Percentiles rank a stretch among this genome's conserved stretches.
Conservation (phyloP, 1,140 invertebrate species). For the Caenorhabditis remanei region DNA sequence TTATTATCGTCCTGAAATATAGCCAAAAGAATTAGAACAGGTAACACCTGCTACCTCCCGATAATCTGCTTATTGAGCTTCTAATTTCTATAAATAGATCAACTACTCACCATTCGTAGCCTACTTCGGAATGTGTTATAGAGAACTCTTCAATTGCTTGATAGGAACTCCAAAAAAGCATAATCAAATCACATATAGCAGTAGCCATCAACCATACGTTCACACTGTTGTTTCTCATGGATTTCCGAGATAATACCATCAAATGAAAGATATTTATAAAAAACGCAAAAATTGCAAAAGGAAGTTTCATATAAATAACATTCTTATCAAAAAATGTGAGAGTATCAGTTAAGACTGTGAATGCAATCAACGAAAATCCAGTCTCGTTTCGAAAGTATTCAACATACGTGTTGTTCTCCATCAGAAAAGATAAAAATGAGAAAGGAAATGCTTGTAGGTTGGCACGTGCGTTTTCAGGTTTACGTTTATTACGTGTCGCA, state of each 20-base stretch:
- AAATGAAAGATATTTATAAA: neutral
- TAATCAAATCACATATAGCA: neutral
- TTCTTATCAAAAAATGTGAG: neutral
- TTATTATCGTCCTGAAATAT: too few species aligned
- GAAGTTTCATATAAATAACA: neutral
- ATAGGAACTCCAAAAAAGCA: neutral
- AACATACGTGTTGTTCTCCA: neutral
- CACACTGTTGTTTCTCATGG: neutral
- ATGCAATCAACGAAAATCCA: too few species aligned
- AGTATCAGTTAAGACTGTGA: too few species aligned
- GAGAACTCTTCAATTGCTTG: neutral
- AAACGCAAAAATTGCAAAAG: neutral
- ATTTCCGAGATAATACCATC: neutral
- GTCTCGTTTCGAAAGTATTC: too few species aligned
- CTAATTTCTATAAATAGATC: too few species aligned
- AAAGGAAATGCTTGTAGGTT: neutral
- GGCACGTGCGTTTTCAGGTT: too few species aligned
- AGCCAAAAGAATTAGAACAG: too few species aligned
- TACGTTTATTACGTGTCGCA: neutral
- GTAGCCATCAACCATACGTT: neutral
- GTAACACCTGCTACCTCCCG: too few species aligned
- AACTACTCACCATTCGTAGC: neutral
- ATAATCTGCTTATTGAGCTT: too few species aligned
- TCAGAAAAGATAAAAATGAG: neutral
- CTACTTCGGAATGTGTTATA: neutral